These are phyloP conservation scores for Eulemur rufifrons DNA, from an alignment of 2,113 vertebrate species.

Conservation along the genomic window DNA sequence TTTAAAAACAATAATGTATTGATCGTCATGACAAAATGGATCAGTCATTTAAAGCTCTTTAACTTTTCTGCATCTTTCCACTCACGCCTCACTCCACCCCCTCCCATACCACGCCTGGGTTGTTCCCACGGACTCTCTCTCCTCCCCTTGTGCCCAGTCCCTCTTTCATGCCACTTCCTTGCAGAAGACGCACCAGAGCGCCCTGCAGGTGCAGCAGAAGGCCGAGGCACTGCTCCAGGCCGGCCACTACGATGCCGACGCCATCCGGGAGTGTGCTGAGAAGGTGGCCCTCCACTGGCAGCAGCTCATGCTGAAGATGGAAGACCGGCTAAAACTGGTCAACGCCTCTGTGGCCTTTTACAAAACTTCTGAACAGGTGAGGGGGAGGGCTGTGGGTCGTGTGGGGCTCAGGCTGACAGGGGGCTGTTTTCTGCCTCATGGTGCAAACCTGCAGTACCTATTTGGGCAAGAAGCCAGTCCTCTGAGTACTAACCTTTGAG, in stretches of 20 bases:
- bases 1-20: slow-evolving; percentile 66
- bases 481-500: background rate
- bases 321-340: slow-evolving; percentile 97
- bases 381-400: background rate
- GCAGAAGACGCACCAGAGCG: slow-evolving; percentile 99
- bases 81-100: slow-evolving; percentile 84
- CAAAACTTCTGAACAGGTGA: slow-evolving; percentile 99
- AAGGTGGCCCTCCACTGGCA: slow-evolving; percentile 99
- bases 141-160: slow-evolving; percentile 90
- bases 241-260: slow-evolving; percentile 95
- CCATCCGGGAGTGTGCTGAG: slow-evolving; percentile 95
- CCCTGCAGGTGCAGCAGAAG: slow-evolving; percentile 98
- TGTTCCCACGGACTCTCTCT: slow-evolving; percentile 84
- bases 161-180: slow-evolving; percentile 98
- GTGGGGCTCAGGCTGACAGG: background rate
- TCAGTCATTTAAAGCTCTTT: slow-evolving; percentile 84
- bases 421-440: background rate
- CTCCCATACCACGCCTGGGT: slow-evolving; percentile 84
- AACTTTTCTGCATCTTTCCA: slow-evolving; percentile 86
- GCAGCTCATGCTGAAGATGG: slow-evolving; percentile 99
- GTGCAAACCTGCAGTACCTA: background rate
- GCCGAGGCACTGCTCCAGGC: slow-evolving; percentile 96
- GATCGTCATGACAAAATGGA: slow-evolving; percentile 75
- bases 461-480: background rate
- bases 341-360: slow-evolving; percentile 99